Conservation (phyloP, 2,797 vertebrate species). For the Philypnodon macrostomus region DNA sequence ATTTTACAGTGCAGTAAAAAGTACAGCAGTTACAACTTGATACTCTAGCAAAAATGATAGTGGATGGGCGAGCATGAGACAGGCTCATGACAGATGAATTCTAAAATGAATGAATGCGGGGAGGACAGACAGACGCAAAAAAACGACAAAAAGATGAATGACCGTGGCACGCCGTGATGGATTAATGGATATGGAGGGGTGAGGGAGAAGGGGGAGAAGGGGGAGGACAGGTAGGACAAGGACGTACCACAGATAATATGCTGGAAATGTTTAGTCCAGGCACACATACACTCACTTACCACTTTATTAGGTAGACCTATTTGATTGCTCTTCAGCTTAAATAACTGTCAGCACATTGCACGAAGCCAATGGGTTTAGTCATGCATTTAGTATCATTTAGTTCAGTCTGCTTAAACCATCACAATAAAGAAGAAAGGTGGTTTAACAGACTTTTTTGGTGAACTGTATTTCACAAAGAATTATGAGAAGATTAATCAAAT, state of each 20-base stretch:
- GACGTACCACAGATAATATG: conserved; percentile 12
- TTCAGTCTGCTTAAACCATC: too few relatives aligned
- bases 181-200: conserved; percentile 35
- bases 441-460: too few relatives aligned
- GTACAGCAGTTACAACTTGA: conserved; percentile 11
- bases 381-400: too few relatives aligned
- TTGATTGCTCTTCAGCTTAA: too few relatives aligned
- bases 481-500: too few relatives aligned
- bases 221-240: conserved; percentile 46
- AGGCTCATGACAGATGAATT: conserved; percentile 34
- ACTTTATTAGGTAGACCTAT: too few relatives aligned
- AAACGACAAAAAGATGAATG: conserved; percentile 38
- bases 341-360: too few relatives aligned
- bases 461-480: too few relatives aligned
- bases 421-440: too few relatives aligned
- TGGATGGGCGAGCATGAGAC: conserved; percentile 3
- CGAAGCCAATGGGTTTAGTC: too few relatives aligned
- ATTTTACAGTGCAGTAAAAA: conserved; percentile 8
- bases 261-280: conserved; percentile 4
- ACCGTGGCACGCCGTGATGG: conserved; percentile 34
- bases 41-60: conserved; percentile 6
- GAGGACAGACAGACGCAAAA: conserved; percentile 40
- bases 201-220: conserved; percentile 3
- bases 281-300: background rate
- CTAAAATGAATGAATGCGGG: conserved; percentile 27